Conservation (phyloP, 2,888 invertebrate genomes). For the Odiellus spinosus region DNA sequence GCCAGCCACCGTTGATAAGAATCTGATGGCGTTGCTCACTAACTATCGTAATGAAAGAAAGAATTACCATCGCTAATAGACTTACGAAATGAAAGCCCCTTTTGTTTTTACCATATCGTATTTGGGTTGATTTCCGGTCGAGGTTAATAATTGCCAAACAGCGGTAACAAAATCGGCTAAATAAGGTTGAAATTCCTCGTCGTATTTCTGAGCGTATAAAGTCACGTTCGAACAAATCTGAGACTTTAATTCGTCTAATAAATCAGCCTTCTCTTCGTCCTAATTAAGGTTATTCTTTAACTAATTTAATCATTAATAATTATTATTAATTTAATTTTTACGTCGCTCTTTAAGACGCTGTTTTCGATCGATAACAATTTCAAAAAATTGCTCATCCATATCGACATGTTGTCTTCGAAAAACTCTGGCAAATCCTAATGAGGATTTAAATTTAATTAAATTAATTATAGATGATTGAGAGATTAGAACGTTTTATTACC, state of each 20-base stretch:
- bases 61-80: too few relatives aligned
- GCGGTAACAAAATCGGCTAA: conserved; percentile 83
- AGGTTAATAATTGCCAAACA: conserved; percentile 76
- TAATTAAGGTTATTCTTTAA: conserved; percentile 26
- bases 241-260: conserved; percentile 76
- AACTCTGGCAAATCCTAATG: conserved; percentile 81
- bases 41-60: conserved; percentile 49
- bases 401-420: conserved; percentile 92
- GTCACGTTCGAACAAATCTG: conserved; percentile 90
- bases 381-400: conserved; percentile 87
- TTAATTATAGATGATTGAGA: neutral
- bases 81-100: too few relatives aligned
- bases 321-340: conserved; percentile 27
- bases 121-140: conserved; percentile 67
- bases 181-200: conserved; percentile 85
- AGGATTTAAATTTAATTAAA: conserved; percentile 6
- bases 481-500: conserved; percentile 29
- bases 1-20: conserved; percentile 85
- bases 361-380: conserved; percentile 62
- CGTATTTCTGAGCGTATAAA: conserved; percentile 91
- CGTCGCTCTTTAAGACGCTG: conserved; percentile 50
- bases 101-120: conserved; percentile 64
- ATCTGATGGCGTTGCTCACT: conserved; percentile 88
- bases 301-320: neutral
- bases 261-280: conserved; percentile 72